Percentiles rank a stretch among this genome's conserved stretches.
phyloP scores from a whole-genome alignment of 2,888 invertebrate species.

The Chironomus riparius region DNA sequence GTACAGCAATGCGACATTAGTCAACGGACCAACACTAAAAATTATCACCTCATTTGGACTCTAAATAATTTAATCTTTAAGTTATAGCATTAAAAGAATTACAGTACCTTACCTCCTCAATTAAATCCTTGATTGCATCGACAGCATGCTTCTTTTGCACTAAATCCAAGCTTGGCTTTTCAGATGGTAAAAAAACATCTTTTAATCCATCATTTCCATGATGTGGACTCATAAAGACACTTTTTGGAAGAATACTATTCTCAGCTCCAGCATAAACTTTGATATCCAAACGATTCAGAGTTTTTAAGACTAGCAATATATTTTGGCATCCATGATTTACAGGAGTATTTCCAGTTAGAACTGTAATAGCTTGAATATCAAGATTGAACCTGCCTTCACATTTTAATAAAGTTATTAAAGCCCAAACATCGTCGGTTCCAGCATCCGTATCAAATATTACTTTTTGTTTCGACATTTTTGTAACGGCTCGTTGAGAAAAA shows the following conservation, averaged over 20 bases:
- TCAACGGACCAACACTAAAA: constrained; percentile 63
- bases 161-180: constrained; percentile 42
- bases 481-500: not conserved
- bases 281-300: constrained; percentile 44
- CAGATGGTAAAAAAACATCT: constrained; percentile 45
- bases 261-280: constrained; percentile 60
- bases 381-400: constrained; percentile 39
- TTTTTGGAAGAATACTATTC: constrained; percentile 43
- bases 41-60: constrained; percentile 51
- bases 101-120: not conserved
- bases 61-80: constrained; percentile 28
- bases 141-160: constrained; percentile 43
- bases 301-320: constrained; percentile 57
- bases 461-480: not conserved
- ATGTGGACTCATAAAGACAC: not conserved
- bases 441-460: constrained; percentile 54
- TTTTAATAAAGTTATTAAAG: constrained; percentile 48
- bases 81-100: not conserved
- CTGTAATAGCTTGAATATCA: constrained; percentile 58
- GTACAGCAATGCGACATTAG: constrained; percentile 68
- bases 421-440: constrained; percentile 57
- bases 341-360: constrained; percentile 63
- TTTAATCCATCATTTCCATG: constrained; percentile 66
- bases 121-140: constrained; percentile 49
- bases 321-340: constrained; percentile 60